Percentiles rank a stretch among this genome's conserved stretches.
These are phyloP conservation scores for Drosophila neonasuta DNA, from an alignment of 2,888 invertebrate species.

Conservation along the genomic window DNA sequence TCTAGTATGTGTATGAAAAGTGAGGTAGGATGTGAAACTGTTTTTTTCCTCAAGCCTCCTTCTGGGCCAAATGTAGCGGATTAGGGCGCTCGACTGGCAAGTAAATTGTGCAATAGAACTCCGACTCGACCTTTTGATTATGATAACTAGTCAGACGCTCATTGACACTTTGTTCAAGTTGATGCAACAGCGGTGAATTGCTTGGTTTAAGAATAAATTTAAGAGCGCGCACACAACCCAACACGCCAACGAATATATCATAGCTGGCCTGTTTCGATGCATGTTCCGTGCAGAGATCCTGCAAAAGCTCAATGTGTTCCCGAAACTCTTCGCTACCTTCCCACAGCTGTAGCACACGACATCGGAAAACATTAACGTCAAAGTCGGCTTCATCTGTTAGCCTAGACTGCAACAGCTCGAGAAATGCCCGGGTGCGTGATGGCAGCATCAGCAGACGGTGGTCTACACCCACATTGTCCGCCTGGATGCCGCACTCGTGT, in stretches of 20 bases:
- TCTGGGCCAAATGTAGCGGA: constrained; percentile 7
- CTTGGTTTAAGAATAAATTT: constrained; percentile 68
- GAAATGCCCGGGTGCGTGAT: constrained; percentile 51
- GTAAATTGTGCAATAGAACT: constrained; percentile 79
- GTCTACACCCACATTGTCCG: constrained; percentile 64
- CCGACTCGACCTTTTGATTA: constrained; percentile 71
- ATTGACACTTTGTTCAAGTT: constrained; percentile 74
- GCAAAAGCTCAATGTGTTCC: constrained; percentile 66
- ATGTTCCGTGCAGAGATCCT: constrained; percentile 46
- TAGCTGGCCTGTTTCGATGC: constrained; percentile 43
- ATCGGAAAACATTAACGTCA: constrained; percentile 38
- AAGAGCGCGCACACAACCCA: constrained; percentile 70
- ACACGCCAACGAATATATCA: constrained; percentile 72
- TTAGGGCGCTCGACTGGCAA: constrained; percentile 74
- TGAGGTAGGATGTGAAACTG: background rate
- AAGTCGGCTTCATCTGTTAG: constrained; percentile 16
- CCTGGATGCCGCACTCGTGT: constrained; percentile 61
- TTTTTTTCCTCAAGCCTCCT: constrained; percentile 6
- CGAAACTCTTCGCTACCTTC: constrained; percentile 69
- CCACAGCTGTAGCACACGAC: constrained; percentile 64
- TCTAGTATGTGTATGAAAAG: no score
- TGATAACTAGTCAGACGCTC: constrained; percentile 74
- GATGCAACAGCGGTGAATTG: constrained; percentile 64
- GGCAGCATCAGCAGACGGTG: constrained; percentile 59
- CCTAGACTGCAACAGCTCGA: constrained; percentile 54